These are phyloP conservation scores for Geococcyx californianus DNA, from an alignment of 2,113 vertebrate species.

Conservation along the genomic window DNA sequence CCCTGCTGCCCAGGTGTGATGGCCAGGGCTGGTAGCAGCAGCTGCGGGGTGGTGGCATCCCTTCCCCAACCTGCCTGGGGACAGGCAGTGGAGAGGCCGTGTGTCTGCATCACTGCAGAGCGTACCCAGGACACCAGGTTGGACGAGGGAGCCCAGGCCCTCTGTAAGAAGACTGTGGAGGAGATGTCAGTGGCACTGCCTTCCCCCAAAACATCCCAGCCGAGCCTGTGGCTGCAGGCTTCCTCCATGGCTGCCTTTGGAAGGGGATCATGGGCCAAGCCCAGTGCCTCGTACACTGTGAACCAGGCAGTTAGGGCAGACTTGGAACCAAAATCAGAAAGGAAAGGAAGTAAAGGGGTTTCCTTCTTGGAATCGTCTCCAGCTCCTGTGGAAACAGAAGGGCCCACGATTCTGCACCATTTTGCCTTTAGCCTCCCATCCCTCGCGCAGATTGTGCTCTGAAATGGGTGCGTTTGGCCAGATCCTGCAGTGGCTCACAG, in stretches of 20 bases:
- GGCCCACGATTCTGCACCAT: conserved; percentile 42
- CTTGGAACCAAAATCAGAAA: conserved; percentile 23
- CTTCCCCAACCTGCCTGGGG: fast-evolving
- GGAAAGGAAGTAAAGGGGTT: neutral
- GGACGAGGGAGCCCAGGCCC: neutral
- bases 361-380: neutral
- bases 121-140: neutral
- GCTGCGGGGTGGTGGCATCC: neutral
- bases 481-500: neutral
- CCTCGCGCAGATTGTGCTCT: neutral
- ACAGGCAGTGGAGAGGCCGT: neutral
- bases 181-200: neutral
- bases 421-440: conserved; percentile 60
- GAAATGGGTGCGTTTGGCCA: neutral
- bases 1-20: neutral
- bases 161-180: neutral
- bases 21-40: neutral
- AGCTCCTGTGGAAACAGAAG: conserved; percentile 24
- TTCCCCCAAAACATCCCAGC: neutral
- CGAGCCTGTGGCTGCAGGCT: neutral
- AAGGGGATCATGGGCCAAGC: conserved; percentile 10
- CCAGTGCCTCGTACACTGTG: conserved; percentile 8
- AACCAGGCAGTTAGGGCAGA: conserved; percentile 21
- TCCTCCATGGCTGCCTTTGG: neutral
- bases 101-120: neutral